Conservation (phyloP, 2,888 invertebrate genomes). For the Eulithis testata region DNA sequence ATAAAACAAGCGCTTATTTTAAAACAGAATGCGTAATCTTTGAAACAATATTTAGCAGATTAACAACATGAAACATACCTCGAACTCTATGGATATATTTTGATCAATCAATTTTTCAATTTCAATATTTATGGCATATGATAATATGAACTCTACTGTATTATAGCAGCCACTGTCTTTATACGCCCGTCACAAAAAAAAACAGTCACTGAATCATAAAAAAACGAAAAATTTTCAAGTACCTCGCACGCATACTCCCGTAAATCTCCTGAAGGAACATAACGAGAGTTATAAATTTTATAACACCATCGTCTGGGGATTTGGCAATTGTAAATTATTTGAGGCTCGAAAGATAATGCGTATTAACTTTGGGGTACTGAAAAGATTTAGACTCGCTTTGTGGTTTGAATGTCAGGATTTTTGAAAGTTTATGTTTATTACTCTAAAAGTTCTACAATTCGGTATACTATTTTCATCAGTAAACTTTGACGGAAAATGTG, state of each 20-base stretch:
- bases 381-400: constrained; percentile 18
- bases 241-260: constrained; percentile 2
- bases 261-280: constrained; percentile 36
- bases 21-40: not conserved
- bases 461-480: not conserved
- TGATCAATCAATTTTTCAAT: no score
- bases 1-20: constrained; percentile 13
- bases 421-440: not conserved
- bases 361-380: constrained; percentile 32
- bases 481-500: no score
- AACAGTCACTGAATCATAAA: no score
- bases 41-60: no score
- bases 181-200: not conserved
- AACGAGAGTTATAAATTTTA: constrained; percentile 40
- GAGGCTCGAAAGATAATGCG: constrained; percentile 31
- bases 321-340: constrained; percentile 39
- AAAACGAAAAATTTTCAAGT: constrained; percentile 2
- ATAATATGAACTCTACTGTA: no score
- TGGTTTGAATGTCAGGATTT: constrained; percentile 2
- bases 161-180: not conserved
- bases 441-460: not conserved
- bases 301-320: constrained; percentile 36
- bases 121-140: no score
- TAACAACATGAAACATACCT: no score
- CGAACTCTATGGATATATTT: no score